These are phyloP conservation scores for Podarcis siculus DNA, from an alignment of 2,797 vertebrate genomes.

Conservation along the genomic window DNA sequence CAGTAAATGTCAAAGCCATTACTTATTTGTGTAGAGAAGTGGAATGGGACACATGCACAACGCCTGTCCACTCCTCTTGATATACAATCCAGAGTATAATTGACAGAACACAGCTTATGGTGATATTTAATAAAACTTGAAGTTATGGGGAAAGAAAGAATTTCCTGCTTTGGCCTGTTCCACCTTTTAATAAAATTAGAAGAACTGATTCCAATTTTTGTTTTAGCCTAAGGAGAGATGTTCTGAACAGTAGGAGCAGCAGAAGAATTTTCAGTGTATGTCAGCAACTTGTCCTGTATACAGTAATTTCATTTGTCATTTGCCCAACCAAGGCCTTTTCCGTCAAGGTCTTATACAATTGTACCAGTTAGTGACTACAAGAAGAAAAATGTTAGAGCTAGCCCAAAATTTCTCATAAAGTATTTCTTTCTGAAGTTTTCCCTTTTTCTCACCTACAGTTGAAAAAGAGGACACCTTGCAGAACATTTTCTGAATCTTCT, in stretches of 20 bases:
- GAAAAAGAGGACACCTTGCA: too few species aligned
- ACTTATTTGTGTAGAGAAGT: neutral
- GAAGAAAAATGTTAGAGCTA: neutral
- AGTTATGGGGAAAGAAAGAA: neutral
- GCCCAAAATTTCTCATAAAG: too few species aligned
- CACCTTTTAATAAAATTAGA: neutral
- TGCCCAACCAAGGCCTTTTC: neutral
- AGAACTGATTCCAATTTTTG: slow-evolving; percentile 20
- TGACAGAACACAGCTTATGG: slow-evolving; percentile 11
- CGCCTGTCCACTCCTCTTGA: neutral
- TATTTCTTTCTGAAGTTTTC: too few species aligned
- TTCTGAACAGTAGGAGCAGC: neutral
- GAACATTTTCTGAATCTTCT: too few species aligned
- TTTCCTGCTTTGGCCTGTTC: neutral
- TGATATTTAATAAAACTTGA: slow-evolving; percentile 34
- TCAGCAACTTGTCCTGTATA: slow-evolving; percentile 6
- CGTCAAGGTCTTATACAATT: slow-evolving; percentile 10
- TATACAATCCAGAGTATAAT: neutral
- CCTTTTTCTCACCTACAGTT: too few species aligned
- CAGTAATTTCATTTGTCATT: slow-evolving; percentile 14
- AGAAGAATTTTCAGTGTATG: neutral
- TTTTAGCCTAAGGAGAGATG: neutral
- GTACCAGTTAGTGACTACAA: neutral
- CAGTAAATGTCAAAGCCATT: slow-evolving; percentile 31
- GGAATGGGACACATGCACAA: neutral